Conservation (phyloP, 2,888 invertebrate genomes). For the Cosmorhoe ocellata region DNA sequence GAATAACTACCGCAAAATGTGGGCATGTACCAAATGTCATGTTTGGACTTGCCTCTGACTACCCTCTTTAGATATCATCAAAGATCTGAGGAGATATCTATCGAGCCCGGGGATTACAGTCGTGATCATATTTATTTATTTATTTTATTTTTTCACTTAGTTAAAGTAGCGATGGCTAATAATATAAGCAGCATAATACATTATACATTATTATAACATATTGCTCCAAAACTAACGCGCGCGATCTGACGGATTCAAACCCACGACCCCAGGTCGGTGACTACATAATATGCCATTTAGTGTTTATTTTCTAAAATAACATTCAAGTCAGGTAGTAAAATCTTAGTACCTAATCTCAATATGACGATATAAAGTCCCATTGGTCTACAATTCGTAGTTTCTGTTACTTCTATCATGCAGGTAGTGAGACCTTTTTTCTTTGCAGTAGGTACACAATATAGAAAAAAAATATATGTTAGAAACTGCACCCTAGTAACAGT, state of each 20-base stretch:
- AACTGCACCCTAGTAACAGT: neutral
- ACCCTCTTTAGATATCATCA: too few relatives aligned
- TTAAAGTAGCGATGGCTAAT: too few relatives aligned
- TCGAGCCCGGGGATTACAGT: too few relatives aligned
- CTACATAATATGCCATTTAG: too few relatives aligned
- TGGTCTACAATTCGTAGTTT: constrained; percentile 3
- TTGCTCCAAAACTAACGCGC: neutral
- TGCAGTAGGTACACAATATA: neutral
- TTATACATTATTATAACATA: neutral
- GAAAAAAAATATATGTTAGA: neutral
- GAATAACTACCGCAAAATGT: too few relatives aligned
- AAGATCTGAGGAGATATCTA: too few relatives aligned
- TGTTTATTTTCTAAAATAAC: too few relatives aligned
- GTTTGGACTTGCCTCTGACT: too few relatives aligned
- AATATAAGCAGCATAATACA: too few relatives aligned
- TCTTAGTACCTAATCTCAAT: constrained; percentile 5
- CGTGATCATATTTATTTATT: too few relatives aligned
- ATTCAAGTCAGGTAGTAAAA: neutral
- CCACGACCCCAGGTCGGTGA: neutral
- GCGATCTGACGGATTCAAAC: constrained; percentile 4
- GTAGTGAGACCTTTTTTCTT: constrained; percentile 13
- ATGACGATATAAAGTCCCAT: constrained; percentile 1
- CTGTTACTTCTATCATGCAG: neutral
- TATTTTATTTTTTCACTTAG: too few relatives aligned
- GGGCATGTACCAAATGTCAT: too few relatives aligned